Base-by-base conservation (phyloP, 35 echinoderm and acorn worm genomes). In the Lytechinus variegatus region DNA sequence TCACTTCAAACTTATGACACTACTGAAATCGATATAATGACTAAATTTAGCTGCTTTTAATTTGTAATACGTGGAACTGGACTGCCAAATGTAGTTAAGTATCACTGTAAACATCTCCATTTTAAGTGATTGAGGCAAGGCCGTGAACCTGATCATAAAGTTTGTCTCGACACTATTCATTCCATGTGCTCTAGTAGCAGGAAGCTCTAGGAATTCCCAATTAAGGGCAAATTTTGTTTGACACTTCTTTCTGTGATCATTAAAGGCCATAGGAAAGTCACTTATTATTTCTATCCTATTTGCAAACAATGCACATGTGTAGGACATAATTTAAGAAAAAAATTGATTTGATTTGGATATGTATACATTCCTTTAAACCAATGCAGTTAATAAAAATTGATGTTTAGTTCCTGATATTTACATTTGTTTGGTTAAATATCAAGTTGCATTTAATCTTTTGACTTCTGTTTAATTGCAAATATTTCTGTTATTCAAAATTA, bases 11-110 rank as follows among this genome's bases (percentile, higher is more conserved):
- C 66, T 24, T 24, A 79, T n/a, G 66, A 79, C 66, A 6, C 66
- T 4, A 16, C 16, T 79, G 66, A 79, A 16, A 79, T 79, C n/a
- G 66, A 79, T 79, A 79, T 79, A 5, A 79, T 79, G 66, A 79
- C 66, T 79, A 79, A 79, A 79, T 79, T 79, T 79, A 79, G 66
- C 66, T 79, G 66, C 21, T 79, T 79, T 79, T 79, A 79, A 79
- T 79, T 72, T 79, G 4, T 1, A 19, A 79, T 79, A 2, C 5
- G 19, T 8, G 66, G 19, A 79, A 79, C 66, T 79, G 66, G n/a
- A 79, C 21, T 79, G 66, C 66, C 66, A 27, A 79, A 79, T 24
- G n/a, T 16, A 24, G 4, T 79, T 79, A 79, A n/a, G 7, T 19
- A 79, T 79, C 66, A 19, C 4, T 79, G 8, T 24, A 79, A 79